Percentiles rank a stretch among this genome's conserved stretches.
phyloP scores from a whole-genome alignment of 2,113 vertebrate genomes.

The Ctenodactylus gundi region DNA sequence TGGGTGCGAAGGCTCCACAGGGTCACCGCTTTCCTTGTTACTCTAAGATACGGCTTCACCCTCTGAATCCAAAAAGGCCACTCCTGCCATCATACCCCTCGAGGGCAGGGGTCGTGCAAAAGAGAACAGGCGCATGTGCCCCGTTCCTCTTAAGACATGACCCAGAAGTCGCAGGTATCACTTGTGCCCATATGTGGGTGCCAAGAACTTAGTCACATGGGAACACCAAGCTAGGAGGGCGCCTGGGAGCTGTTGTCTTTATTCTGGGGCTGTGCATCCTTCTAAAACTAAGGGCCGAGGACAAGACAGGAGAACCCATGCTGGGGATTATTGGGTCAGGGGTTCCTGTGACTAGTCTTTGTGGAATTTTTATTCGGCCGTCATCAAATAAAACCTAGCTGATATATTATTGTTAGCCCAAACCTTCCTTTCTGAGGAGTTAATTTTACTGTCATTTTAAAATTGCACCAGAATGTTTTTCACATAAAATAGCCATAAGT shows the following conservation, averaged over 20 bases:
- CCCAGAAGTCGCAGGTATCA: neutral
- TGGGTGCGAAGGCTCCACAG: neutral
- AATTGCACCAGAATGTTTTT: neutral
- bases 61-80: neutral
- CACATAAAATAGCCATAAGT: neutral
- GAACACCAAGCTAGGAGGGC: neutral
- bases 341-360: neutral
- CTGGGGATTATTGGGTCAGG: neutral
- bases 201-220: neutral
- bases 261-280: neutral
- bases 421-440: neutral
- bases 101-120: neutral
- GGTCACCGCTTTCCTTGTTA: neutral
- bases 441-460: neutral
- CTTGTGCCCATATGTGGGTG: neutral
- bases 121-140: neutral
- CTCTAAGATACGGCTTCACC: neutral
- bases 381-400: neutral
- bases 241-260: neutral
- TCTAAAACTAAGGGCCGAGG: neutral
- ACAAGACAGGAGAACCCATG: neutral
- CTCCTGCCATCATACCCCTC: neutral
- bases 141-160: neutral
- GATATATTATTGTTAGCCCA: neutral
- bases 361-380: neutral